Base-by-base conservation (phyloP, 2,797 vertebrate species). In the Botia almorhae region DNA sequence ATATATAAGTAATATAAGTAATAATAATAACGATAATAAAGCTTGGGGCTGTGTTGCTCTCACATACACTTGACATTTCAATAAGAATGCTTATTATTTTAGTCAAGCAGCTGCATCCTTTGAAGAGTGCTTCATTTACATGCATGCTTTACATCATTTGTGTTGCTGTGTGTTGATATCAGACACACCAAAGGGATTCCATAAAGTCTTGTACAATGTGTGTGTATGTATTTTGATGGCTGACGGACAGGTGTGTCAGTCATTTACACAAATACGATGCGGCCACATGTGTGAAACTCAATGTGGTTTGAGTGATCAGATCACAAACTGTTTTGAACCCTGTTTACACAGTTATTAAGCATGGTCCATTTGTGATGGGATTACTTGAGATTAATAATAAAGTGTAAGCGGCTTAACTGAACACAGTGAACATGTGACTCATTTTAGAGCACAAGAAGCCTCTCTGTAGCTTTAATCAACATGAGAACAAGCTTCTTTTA, bases 401-500 rank as follows among this genome's bases (percentile, higher is more conserved):
- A 19, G 19, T 58, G 56, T 29, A 61, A 26, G 26, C 26, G 12
- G 71, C 13, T n/a, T 55, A 10, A 6, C 8, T 46, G 51, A 33
- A 39, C 33, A 5, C 69, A 46, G 48, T 73, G 75, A n/a, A 51
- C 60, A 39, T 58, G 61, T 56, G 7, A 29, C 71, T 19, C 2
- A 78, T 39, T 69, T 48, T 29, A 33, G 3, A n/a, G 14, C n/a
- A 39, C 13, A 11, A 21, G 23, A 39, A 64, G 64, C 21, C 46
- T 6, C 29, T 10, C 69, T 26, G 23, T 26, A 26, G 23, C 58
- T 68, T 68, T 19, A 48, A 50, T n/a, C 8, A n/a, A 13, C 48
- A 61, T 7, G n/a, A 39, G 8, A 73, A 29, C 21, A 7, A 17
- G 17, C 7, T 63, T 77, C 8, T 21, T 76, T 65, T 71, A 72